Conservation (phyloP, 2,797 vertebrate genomes). For the Potorous gilbertii region DNA sequence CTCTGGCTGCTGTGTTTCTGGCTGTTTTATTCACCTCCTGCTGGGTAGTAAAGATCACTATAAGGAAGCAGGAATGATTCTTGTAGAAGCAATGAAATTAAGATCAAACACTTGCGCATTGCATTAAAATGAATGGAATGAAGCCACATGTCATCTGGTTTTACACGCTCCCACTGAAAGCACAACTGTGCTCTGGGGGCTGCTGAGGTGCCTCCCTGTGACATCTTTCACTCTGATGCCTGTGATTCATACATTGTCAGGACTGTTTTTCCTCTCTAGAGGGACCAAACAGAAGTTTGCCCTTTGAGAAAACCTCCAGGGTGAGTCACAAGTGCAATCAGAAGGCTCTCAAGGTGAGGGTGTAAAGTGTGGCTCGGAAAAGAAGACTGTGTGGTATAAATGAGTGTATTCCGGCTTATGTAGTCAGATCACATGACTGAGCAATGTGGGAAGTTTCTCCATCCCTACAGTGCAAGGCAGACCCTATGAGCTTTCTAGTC, state of each 20-base stretch:
- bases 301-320: constrained; percentile 67
- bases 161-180: background rate
- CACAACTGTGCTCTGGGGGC: background rate
- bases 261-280: constrained; percentile 51
- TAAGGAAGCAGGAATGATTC: constrained; percentile 33
- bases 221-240: constrained; percentile 31
- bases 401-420: background rate
- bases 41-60: constrained; percentile 37
- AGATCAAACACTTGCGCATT: constrained; percentile 25
- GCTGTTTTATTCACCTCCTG: constrained; percentile 27
- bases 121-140: background rate
- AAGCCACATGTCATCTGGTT: background rate
- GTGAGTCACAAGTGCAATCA: constrained; percentile 68
- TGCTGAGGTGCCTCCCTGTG: background rate
- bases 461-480: background rate
- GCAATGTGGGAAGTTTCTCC: constrained; percentile 18
- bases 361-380: constrained; percentile 26
- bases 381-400: background rate
- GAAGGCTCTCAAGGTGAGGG: background rate
- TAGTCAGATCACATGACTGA: background rate
- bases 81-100: constrained; percentile 27
- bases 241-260: constrained; percentile 7
- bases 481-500: constrained; percentile 3
- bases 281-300: constrained; percentile 48
- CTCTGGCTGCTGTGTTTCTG: constrained; percentile 47